Percentiles rank a stretch among this genome's conserved stretches.
phyloP scores from a whole-genome alignment of 2,797 vertebrate genomes.

The Sphenopsis melanotis region DNA sequence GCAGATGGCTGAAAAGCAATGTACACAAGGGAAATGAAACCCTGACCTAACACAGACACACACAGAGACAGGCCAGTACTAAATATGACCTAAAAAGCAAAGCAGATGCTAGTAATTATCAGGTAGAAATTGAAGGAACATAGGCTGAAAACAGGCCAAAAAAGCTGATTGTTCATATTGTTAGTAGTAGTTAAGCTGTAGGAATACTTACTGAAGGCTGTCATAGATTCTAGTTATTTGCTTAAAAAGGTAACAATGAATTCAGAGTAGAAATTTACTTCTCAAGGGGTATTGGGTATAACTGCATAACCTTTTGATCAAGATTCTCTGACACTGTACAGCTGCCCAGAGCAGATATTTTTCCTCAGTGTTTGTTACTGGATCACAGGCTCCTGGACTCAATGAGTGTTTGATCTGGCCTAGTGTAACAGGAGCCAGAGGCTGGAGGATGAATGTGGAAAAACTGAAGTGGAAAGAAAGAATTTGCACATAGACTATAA shows the following conservation, averaged over 20 bases:
- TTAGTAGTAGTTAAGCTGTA: not conserved
- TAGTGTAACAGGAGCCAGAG: not conserved
- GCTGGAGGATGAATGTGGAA: not conserved
- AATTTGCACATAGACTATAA: not conserved
- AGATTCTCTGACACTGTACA: not conserved
- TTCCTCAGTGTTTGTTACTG: not conserved
- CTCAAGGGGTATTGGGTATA: not conserved
- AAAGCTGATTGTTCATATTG: not conserved
- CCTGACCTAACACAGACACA: not conserved
- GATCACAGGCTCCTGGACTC: not conserved
- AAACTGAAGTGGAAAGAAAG: not conserved
- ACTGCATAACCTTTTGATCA: not conserved
- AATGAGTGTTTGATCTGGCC: not conserved
- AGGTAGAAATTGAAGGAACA: not conserved
- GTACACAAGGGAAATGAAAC: not conserved
- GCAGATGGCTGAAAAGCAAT: not conserved
- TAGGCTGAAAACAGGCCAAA: not conserved
- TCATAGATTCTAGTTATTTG: not conserved
- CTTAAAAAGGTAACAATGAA: not conserved
- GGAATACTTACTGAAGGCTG: not conserved
- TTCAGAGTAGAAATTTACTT: not conserved
- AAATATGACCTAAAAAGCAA: not conserved
- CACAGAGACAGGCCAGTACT: not conserved
- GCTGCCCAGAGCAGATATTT: not conserved
- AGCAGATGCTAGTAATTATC: not conserved